Percentiles rank a stretch among this genome's conserved stretches.
Evolutionary conservation across 2,888 invertebrate species (phyloP).

Genomic region (Furcula furcula): DNA sequence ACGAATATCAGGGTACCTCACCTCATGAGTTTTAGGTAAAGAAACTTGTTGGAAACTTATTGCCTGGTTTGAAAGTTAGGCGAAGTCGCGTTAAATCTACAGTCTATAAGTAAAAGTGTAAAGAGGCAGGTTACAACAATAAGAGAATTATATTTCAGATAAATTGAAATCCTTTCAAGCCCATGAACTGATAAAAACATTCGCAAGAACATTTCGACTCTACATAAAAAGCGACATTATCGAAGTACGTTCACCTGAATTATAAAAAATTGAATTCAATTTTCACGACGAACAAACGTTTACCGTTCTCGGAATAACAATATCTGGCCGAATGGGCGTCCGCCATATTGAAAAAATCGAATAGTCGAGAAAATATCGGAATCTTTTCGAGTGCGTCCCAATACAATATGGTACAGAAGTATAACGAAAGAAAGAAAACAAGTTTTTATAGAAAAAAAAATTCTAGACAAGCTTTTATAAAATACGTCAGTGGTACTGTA

Average conservation of each 20-base stretch:
- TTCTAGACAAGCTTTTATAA: too few species aligned
- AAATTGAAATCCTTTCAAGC: conserved; percentile 2
- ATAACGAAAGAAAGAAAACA: background rate
- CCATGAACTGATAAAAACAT: conserved; percentile 1
- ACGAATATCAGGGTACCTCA: too few species aligned
- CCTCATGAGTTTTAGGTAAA: too few species aligned
- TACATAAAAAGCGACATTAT: conserved; percentile 14
- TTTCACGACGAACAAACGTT: conserved; percentile 17
- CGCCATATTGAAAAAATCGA: conserved; percentile 30
- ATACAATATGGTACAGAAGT: background rate
- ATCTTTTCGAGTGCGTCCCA: conserved; percentile 7
- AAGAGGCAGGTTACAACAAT: conserved; percentile 1
- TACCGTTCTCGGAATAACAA: conserved; percentile 33
- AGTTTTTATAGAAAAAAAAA: background rate
- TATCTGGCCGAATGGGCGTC: conserved; percentile 21
- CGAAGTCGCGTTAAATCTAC: too few species aligned
- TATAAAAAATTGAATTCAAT: conserved; percentile 23
- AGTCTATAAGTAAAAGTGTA: too few species aligned
- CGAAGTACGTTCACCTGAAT: conserved; percentile 3
- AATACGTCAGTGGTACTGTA: too few species aligned
- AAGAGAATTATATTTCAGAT: background rate
- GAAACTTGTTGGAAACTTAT: too few species aligned
- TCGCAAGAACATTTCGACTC: conserved; percentile 5
- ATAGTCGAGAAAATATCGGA: conserved; percentile 27
- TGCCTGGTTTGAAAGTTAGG: too few species aligned